phyloP scores from a whole-genome alignment of 92 coral and sea anemone species.

The Porites evermanni region DNA sequence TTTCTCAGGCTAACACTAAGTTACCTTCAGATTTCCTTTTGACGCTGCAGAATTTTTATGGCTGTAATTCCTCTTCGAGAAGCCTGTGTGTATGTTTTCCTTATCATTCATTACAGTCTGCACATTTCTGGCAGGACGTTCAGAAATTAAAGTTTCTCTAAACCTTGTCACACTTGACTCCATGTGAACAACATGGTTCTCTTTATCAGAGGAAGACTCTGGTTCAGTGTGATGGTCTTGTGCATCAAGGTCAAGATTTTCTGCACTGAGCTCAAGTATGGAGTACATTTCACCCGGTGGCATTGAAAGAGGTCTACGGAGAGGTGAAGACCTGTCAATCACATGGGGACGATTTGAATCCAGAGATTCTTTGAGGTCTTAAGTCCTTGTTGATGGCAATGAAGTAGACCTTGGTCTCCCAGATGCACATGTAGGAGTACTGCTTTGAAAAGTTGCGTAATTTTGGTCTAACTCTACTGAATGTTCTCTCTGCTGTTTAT shows the following conservation, averaged over 20 bases:
- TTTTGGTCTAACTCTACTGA: slow-evolving; percentile 13
- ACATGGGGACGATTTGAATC: slow-evolving; percentile 10
- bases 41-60: neutral
- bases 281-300: slow-evolving; percentile 80
- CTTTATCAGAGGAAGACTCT: slow-evolving; percentile 78
- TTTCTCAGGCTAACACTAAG: neutral
- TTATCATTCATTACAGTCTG: neutral
- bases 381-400: slow-evolving; percentile 7
- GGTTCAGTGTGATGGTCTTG: slow-evolving; percentile 45
- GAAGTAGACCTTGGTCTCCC: slow-evolving; percentile 33
- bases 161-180: neutral
- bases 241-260: slow-evolving; percentile 32
- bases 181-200: slow-evolving; percentile 44
- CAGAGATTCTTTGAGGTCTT: slow-evolving; percentile 24
- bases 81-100: neutral
- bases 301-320: slow-evolving; percentile 53
- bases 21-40: neutral
- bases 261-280: slow-evolving; percentile 65
- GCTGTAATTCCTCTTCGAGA: neutral
- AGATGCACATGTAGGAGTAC: neutral
- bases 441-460: neutral
- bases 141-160: neutral
- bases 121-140: neutral
- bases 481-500: slow-evolving; percentile 39
- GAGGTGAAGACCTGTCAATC: slow-evolving; percentile 27